Evolutionary conservation across 2,888 invertebrate species (phyloP), one percentile per base, ranked within the genome.

Genomic region (Agrotis puta): DNA sequence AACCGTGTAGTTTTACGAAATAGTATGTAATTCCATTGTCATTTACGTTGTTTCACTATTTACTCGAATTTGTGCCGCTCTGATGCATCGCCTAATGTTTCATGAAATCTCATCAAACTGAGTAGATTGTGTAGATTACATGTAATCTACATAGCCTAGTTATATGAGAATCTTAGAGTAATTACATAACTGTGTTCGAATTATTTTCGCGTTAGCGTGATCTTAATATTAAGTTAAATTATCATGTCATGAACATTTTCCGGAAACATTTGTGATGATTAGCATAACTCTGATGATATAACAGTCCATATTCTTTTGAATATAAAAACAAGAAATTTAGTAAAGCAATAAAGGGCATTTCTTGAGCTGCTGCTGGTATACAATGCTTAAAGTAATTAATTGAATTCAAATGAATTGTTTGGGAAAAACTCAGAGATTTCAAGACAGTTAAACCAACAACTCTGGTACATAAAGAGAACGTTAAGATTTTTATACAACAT

Each of bases 1-100:
- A 88, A 85, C 67, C 16, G 51, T 65, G 48, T 64, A 63, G 54
- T 71, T 72, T 73, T 82, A 76, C 61, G 66, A 82, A 74, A 79
- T 71, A 61, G 58, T 71, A 63, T 77, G 80, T 83, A 88, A 88
- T 91, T 86, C 86, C 70, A 86, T 90, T 91, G 90, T 90, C 84
- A 86, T 88, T 87, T 84, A 78, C 67, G 74, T 80, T 63, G 71
- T 79, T 76, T 64, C 62, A 72, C 47, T 84, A 79, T 88, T 88
- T 85, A 83, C 76, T 77, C 70, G 79, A 82, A 85, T 89, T 86
- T 74, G 85, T 77, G 75, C 76, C 85, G 89, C 88, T 89, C 87
- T 82, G 84, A 51, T 88, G 86, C 84, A 73, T 80, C 73, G 54
- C 54, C 67, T 87, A 85, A 88, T 85, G 81, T 81, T 85, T 82